Percentiles rank a stretch among this genome's conserved stretches.
Evolutionary conservation across 2,888 invertebrate species (phyloP).

Genomic region (Schizaphis graminum): DNA sequence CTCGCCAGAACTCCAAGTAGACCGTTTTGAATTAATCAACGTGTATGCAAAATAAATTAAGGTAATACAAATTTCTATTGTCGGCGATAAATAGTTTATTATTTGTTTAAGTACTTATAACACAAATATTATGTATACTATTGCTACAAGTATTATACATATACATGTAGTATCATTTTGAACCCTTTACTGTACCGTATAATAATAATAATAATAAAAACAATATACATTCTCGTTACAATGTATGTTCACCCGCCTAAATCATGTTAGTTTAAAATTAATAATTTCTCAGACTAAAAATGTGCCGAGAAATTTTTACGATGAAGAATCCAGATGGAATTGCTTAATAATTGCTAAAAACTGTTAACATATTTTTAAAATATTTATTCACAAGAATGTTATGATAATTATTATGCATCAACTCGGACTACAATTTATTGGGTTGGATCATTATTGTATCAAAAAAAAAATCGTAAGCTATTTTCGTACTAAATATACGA

Average conservation of each 20-base stretch:
- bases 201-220: background rate
- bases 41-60: background rate
- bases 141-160: background rate
- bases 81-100: background rate
- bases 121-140: slow-evolving; percentile 12
- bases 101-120: slow-evolving; percentile 5
- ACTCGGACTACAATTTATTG: no score
- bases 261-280: background rate
- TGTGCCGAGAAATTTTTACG: background rate
- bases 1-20: background rate
- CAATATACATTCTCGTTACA: background rate
- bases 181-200: background rate
- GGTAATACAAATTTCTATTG: slow-evolving; percentile 17
- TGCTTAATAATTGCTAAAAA: background rate
- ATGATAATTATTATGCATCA: no score
- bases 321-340: background rate
- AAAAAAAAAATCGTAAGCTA: background rate
- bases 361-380: background rate
- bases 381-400: no score
- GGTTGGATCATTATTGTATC: no score
- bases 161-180: background rate
- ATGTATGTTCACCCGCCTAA: background rate
- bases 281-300: background rate
- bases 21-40: slow-evolving; percentile 14
- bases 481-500: background rate